phyloP scores from a whole-genome alignment of 2,797 vertebrate genomes.

The Vultur gryphus region DNA sequence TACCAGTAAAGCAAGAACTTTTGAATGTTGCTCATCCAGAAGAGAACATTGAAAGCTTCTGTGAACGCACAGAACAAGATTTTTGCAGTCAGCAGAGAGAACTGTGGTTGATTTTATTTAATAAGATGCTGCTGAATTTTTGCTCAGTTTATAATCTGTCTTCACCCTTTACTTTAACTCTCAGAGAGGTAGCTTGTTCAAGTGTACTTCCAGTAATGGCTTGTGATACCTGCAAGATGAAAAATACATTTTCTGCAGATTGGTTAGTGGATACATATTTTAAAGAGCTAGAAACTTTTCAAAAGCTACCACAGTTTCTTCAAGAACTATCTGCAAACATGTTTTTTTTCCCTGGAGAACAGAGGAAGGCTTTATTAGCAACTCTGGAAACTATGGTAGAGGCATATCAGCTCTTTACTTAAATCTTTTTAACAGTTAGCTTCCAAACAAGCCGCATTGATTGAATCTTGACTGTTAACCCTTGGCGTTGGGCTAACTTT shows the following conservation, averaged over 20 bases:
- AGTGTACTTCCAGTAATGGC: constrained; percentile 40
- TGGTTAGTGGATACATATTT: constrained; percentile 77
- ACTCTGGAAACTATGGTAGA: constrained; percentile 79
- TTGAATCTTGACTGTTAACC: not conserved
- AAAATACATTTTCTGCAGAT: constrained; percentile 72
- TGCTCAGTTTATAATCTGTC: constrained; percentile 75
- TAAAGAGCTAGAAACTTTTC: constrained; percentile 79
- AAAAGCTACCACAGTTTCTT: constrained; percentile 77
- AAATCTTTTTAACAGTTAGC: not conserved
- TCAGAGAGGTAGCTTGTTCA: constrained; percentile 34
- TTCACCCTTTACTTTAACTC: constrained; percentile 61
- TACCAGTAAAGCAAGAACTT: constrained; percentile 78
- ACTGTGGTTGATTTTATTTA: constrained; percentile 70
- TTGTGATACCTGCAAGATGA: constrained; percentile 9
- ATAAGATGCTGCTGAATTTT: constrained; percentile 76
- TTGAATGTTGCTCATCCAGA: constrained; percentile 70
- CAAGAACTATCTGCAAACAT: constrained; percentile 73
- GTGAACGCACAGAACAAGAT: constrained; percentile 31
- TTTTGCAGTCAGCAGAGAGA: constrained; percentile 66
- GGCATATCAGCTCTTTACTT: constrained; percentile 23
- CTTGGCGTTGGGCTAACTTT: not conserved
- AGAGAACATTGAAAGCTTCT: constrained; percentile 65
- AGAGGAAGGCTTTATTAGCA: constrained; percentile 78
- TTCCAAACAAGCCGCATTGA: not conserved
- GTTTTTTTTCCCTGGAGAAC: constrained; percentile 71